These are phyloP conservation scores for Epinotia demarniana DNA, from an alignment of 2,888 invertebrate genomes.

Conservation along the genomic window DNA sequence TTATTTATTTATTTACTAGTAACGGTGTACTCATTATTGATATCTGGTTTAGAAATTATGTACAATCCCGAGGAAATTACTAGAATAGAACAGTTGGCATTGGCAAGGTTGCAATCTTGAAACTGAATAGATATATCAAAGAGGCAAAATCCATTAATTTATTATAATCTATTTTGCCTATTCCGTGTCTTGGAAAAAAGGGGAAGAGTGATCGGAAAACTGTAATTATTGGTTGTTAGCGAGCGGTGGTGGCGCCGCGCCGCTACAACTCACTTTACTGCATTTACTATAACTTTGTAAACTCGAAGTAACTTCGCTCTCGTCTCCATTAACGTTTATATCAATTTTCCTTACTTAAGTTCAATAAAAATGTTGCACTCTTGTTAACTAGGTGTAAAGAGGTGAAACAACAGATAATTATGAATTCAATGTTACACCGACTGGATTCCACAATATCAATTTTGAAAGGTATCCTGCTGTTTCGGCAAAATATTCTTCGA, in stretches of 20 bases:
- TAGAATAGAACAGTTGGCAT: neutral
- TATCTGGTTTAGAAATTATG: too few relatives aligned
- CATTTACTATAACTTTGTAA: conserved; percentile 58
- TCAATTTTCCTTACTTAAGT: conserved; percentile 69
- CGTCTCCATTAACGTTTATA: conserved; percentile 60
- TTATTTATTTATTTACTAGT: too few relatives aligned
- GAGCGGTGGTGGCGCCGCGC: conserved; percentile 31
- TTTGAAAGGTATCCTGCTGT: too few relatives aligned
- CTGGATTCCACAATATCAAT: neutral
- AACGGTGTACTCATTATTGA: neutral
- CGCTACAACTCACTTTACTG: conserved; percentile 60
- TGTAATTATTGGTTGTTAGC: conserved; percentile 32
- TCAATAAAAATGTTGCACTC: conserved; percentile 64
- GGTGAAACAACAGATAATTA: neutral
- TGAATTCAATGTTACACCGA: neutral
- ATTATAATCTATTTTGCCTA: neutral
- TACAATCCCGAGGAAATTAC: too few relatives aligned
- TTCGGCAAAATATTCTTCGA: too few relatives aligned
- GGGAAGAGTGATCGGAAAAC: conserved; percentile 19
- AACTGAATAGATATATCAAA: neutral
- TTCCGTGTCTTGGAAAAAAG: neutral
- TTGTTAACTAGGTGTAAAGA: conserved; percentile 2
- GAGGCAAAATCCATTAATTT: neutral
- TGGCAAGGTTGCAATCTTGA: neutral
- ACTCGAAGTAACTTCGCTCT: conserved; percentile 58